Conservation (phyloP, 2,797 vertebrate genomes). For the Emys orbicularis region DNA sequence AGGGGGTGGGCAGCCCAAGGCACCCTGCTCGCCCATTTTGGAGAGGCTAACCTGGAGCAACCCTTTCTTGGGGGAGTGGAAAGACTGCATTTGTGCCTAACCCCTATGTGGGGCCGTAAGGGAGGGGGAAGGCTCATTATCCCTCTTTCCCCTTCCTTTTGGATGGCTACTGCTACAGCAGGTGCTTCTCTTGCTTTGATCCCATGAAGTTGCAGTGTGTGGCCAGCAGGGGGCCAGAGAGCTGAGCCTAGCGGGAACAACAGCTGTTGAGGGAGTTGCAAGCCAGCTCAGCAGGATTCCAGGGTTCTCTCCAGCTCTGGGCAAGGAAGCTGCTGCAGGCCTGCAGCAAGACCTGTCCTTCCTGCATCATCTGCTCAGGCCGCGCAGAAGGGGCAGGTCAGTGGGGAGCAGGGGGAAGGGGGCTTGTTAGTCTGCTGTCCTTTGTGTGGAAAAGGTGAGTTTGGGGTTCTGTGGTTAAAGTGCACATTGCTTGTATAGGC, state of each 20-base stretch:
- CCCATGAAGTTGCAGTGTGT: accelerated
- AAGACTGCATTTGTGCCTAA: not conserved
- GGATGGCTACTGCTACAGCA: not conserved
- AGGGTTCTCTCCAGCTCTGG: not conserved
- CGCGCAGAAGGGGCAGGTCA: accelerated
- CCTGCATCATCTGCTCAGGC: accelerated
- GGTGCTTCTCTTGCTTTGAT: accelerated
- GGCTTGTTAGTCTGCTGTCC: accelerated
- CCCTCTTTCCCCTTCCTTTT: accelerated
- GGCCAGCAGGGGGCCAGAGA: not conserved
- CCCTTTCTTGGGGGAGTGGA: not conserved
- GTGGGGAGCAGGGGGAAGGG: accelerated
- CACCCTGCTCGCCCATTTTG: not conserved
- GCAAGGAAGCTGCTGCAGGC: not conserved
- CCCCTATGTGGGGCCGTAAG: not conserved
- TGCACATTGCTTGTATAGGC: not conserved
- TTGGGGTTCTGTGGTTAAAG: not conserved
- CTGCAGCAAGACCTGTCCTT: not conserved
- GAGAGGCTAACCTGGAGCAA: not conserved
- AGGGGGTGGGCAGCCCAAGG: not conserved
- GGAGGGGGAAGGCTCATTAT: not conserved
- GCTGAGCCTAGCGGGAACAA: accelerated
- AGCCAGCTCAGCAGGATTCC: not conserved
- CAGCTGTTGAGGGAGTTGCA: not conserved
- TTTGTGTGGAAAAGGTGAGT: accelerated